Evolutionary conservation across 2,888 invertebrate genomes (phyloP), one percentile per base, ranked within the genome.

Genomic region (Germaria angustata): DNA sequence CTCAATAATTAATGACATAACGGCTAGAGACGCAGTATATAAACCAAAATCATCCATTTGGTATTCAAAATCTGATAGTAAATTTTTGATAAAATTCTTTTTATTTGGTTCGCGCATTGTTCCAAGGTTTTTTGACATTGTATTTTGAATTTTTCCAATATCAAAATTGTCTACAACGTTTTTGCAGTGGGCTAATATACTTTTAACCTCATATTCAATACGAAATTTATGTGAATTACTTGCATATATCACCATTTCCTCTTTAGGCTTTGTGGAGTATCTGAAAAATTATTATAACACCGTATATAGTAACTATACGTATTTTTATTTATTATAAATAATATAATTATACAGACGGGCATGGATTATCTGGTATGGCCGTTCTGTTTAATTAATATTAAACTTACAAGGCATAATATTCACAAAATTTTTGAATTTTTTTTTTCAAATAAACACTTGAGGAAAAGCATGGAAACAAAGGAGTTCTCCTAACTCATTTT

Each of bases 11-110:
- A 94, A 92, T 0, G 94, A 92, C 1, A 95, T 87, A 7, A 94
- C 91, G 0, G 93, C 92, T 76, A 94, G 91, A 1, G 92, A 88
- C 0, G 94, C 94, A 0, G 94, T 94, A 87, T 93, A 95, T 6
- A 90, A 46, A 20, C 90, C 94, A 92, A 88, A 92, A 46, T 93
- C 92, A 0, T 90, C 73, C 65, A 95, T 88, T 71, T 93, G 93
- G 46, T 87, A 88, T 5, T 90, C 55, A 84, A 94, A 92, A 32
- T 93, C 92, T 0, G 61, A 61, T 0, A 94, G 81, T 87, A 94
- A 89, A 75, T 92, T 92, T 59, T 87, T 91, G 0, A 94, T 88
- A 7, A 88, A 90, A 84, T 92, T 93, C 5, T 91, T 87, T 39
- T 92, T 90, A 90, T 92, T 90, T 1, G 90, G 89, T 22, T 87